Evolutionary conservation across 2,113 vertebrate species (phyloP).

Genomic region (rabbit (Oryctolagus cuniculus)): mOryCun1.1 NC_091438.1:102367001-102367500

Average conservation of each 20-base stretch:
- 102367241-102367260: neutral
- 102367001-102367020: conserved; percentile 38
- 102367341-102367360: neutral
- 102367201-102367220: neutral
- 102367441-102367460: neutral
- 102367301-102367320: neutral
- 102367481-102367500: neutral
- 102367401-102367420: neutral
- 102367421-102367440: neutral
- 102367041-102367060: neutral
- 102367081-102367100: neutral
- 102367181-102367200: neutral
- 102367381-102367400: neutral
- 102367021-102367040: conserved; percentile 55
- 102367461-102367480: neutral
- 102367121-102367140: neutral
- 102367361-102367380: conserved; percentile 8
- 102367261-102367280: neutral
- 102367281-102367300: neutral
- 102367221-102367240: neutral
- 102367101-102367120: neutral
- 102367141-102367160: neutral
- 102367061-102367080: neutral
- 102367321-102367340: neutral
- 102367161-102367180: neutral